Evolutionary conservation across 2,797 vertebrate genomes (phyloP).

Genomic region (Peromyscus aztecus): DNA sequence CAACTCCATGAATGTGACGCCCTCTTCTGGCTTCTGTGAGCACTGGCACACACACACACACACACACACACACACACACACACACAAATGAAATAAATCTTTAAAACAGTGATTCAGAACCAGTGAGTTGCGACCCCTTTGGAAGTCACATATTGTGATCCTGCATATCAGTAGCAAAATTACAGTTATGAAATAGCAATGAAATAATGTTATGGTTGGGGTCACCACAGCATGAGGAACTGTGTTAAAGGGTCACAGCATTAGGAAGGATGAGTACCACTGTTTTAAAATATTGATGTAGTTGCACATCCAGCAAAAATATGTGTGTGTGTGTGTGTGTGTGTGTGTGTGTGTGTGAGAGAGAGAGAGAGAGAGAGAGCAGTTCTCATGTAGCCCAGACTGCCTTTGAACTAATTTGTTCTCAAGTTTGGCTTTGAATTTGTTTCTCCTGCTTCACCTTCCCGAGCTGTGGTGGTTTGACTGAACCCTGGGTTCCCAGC

Average conservation of each 20-base stretch:
- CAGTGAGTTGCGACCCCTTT: neutral
- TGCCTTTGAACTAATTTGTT: neutral
- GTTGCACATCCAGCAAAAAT: neutral
- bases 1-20: neutral
- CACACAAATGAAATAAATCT: neutral
- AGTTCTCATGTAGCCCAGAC: neutral
- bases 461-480: neutral
- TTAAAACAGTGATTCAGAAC: neutral
- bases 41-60: too few relatives aligned
- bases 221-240: neutral
- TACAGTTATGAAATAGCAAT: neutral
- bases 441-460: neutral
- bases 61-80: too few relatives aligned
- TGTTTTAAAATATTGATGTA: neutral
- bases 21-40: neutral
- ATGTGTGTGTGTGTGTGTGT: neutral
- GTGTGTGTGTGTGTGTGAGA: too few relatives aligned
- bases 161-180: neutral
- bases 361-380: neutral
- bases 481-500: neutral
- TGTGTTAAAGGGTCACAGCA: neutral
- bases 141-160: neutral
- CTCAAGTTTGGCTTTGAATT: neutral
- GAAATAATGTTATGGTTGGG: neutral
- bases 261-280: neutral